Base-by-base conservation (phyloP, 2,888 invertebrate species). In the Caenorhabditis sp. region DNA sequence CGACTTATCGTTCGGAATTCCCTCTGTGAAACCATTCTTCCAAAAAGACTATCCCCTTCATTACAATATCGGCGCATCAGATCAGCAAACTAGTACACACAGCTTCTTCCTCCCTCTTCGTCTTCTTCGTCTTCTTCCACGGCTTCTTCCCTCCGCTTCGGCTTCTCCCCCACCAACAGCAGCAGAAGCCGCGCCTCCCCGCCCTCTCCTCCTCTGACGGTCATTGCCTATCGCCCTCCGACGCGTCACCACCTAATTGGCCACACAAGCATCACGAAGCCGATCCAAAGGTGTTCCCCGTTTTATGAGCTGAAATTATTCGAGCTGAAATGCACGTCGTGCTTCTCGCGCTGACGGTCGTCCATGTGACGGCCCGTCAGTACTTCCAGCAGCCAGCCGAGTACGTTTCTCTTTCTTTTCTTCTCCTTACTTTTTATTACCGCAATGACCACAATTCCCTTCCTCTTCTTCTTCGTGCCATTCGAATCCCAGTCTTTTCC, bases 1-100 rank as follows among this genome's bases (percentile, higher is more conserved):
- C 27, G 26, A 26, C 15, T 27, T 26, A 48, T 48, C 48, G n/a
- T 15, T 15, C 27, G 48, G 26, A 26, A 48, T 39, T 41, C 39
- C 30, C 56, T 53, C 35, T 56, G 26, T 30, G 37, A 62, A 72
- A 50, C 55, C 56, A 62, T 58, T 53, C 22, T 45, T 43, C 63
- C 56, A 58, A 73, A 72, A 72, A 56, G 63, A 50, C 72, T 63
- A 45, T 56, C 50, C 41, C 58, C 52, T 63, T 73, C 63, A 63
- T 73, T 63, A 72, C 72, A 63, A 65, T 65, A 73, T 73, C 73
- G 65, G 58, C 59, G 63, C 59, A 73, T 73, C 73, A 65, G 65
- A 73, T 73, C 73, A 73, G 65, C 56, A 63, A 65, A 73, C 63
- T 73, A 73, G 73, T 73, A 65, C 30, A 43, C 59, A 43, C 59